phyloP scores from a whole-genome alignment of 2,888 invertebrate species.

The Blastobasis adustella region DNA sequence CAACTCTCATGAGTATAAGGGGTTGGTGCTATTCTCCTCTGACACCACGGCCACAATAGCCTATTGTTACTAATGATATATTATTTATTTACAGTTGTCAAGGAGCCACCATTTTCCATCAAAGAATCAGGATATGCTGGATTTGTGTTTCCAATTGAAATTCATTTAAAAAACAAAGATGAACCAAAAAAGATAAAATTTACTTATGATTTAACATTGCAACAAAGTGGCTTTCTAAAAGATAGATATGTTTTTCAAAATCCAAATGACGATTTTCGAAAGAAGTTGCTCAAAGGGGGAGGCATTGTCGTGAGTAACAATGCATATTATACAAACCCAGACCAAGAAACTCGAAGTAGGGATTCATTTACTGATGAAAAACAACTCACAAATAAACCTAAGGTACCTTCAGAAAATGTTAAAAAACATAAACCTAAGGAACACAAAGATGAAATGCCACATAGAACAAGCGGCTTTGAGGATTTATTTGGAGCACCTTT shows the following conservation, averaged over 20 bases:
- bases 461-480: constrained; percentile 80
- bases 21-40: too few species aligned
- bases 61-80: constrained; percentile 1
- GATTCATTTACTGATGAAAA: constrained; percentile 75
- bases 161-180: constrained; percentile 90
- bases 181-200: constrained; percentile 90
- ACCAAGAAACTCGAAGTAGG: constrained; percentile 72
- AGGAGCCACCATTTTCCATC: constrained; percentile 92
- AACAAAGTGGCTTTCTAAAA: constrained; percentile 82
- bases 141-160: constrained; percentile 91
- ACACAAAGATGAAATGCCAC: constrained; percentile 70
- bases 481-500: constrained; percentile 90
- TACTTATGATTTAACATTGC: constrained; percentile 90
- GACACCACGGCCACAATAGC: too few species aligned
- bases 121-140: constrained; percentile 98
- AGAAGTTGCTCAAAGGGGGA: constrained; percentile 91
- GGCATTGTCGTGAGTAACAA: constrained; percentile 74
- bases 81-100: constrained; percentile 80
- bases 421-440: constrained; percentile 78
- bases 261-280: constrained; percentile 91
- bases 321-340: constrained; percentile 63
- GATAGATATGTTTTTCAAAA: constrained; percentile 90
- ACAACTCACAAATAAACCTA: constrained; percentile 82
- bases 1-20: too few species aligned
- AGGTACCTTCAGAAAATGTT: constrained; percentile 73